Percentiles rank a stretch among this genome's conserved stretches.
Conservation (phyloP, 2,113 vertebrate genomes). For the Pristiophorus japonicus region DNA sequence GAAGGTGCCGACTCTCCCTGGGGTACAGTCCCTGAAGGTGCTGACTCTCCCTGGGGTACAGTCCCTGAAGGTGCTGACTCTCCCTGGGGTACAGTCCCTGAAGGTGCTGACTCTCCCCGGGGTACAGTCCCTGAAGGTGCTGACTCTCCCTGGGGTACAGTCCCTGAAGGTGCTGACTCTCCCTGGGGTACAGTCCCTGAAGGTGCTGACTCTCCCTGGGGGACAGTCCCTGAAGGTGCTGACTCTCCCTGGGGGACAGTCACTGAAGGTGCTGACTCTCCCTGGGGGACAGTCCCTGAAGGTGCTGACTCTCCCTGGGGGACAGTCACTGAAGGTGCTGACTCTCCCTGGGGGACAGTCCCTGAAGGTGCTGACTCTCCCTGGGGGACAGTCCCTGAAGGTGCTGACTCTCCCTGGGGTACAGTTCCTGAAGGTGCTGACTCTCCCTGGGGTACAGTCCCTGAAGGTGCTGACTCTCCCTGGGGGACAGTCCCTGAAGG, state of each 20-base stretch:
- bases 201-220: neutral
- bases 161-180: neutral
- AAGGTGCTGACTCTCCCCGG: neutral
- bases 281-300: too few species aligned
- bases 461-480: neutral
- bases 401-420: neutral
- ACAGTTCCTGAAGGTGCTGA: too few species aligned
- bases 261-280: neutral
- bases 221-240: neutral
- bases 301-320: too few species aligned
- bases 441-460: neutral
- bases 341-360: neutral
- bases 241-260: neutral
- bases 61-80: neutral
- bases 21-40: neutral
- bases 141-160: too few species aligned
- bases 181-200: neutral
- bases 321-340: neutral
- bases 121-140: too few species aligned
- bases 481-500: neutral
- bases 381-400: neutral
- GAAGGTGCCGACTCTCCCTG: too few species aligned
- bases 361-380: neutral
- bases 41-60: neutral
- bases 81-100: neutral